These are phyloP conservation scores for Tetragonula clypearis DNA, from an alignment of 1,140 invertebrate species.

Conservation along the genomic window DNA sequence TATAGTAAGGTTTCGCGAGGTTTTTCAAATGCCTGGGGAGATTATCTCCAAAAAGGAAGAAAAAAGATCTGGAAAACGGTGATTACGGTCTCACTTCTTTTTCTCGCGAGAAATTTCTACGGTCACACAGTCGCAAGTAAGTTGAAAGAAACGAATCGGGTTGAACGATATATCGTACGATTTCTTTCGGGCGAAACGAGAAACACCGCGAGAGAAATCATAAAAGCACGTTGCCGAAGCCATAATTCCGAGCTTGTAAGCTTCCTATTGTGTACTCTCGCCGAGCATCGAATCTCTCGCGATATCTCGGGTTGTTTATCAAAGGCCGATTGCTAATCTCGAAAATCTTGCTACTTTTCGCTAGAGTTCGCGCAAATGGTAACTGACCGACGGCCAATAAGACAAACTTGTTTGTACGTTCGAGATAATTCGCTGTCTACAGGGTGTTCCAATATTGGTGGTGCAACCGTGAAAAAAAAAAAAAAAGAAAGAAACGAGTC, in stretches of 20 bases:
- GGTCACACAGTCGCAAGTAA: not conserved
- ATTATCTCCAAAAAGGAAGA: too few relatives aligned
- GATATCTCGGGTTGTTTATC: not conserved
- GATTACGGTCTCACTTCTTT: too few relatives aligned
- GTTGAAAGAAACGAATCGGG: not conserved
- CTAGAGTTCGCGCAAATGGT: not conserved
- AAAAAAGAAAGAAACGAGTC: too few relatives aligned
- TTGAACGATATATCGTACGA: not conserved
- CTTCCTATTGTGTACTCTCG: not conserved
- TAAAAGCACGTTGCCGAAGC: not conserved
- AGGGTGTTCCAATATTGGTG: too few relatives aligned
- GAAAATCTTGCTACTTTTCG: not conserved
- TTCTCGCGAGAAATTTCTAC: too few relatives aligned
- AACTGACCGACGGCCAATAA: too few relatives aligned
- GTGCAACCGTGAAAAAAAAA: too few relatives aligned
- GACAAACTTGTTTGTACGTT: too few relatives aligned
- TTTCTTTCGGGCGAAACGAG: not conserved
- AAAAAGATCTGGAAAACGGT: too few relatives aligned
- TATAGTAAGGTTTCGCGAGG: too few relatives aligned
- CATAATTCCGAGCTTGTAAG: not conserved
- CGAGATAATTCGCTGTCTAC: too few relatives aligned
- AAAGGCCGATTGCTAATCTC: not conserved
- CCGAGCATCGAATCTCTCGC: not conserved
- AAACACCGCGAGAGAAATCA: constrained; percentile 3
- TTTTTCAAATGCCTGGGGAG: too few relatives aligned